These are phyloP conservation scores for Antennarius maculatus DNA, from an alignment of 2,797 vertebrate species.

Conservation along the genomic window DNA sequence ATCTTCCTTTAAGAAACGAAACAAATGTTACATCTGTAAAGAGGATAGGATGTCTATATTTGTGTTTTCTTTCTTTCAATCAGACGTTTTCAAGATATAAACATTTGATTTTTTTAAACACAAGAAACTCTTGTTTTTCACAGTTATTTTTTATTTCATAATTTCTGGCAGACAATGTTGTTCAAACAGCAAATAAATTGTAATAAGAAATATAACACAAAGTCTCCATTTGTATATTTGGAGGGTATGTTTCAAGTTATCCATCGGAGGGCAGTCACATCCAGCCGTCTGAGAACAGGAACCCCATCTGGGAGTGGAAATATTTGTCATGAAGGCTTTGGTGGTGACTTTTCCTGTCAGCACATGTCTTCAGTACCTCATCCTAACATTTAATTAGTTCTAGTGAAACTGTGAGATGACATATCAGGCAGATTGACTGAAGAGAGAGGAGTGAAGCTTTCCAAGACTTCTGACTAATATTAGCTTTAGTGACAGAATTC, in stretches of 20 bases:
- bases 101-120: too few species aligned
- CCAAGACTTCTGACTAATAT: conserved; percentile 80
- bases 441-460: conserved; percentile 50
- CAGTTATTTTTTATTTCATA: not conserved
- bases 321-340: conserved; percentile 42
- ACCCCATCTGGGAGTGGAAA: conserved; percentile 11
- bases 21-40: not conserved
- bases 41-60: not conserved
- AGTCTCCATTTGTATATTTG: not conserved
- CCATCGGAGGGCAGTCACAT: conserved; percentile 70
- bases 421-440: conserved; percentile 48
- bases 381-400: conserved; percentile 75
- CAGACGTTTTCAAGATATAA: too few species aligned
- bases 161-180: too few species aligned
- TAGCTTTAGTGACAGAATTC: conserved; percentile 84
- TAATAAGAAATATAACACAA: not conserved
- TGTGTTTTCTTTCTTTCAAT: not conserved
- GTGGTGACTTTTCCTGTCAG: conserved; percentile 72
- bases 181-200: too few species aligned
- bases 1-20: too few species aligned
- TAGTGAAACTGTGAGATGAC: conserved; percentile 44
- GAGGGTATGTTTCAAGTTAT: not conserved
- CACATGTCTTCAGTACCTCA: conserved; percentile 64
- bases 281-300: conserved; percentile 13
- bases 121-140: not conserved